phyloP scores from a whole-genome alignment of 2,888 invertebrate species.

The Drosophila siamana region DNA sequence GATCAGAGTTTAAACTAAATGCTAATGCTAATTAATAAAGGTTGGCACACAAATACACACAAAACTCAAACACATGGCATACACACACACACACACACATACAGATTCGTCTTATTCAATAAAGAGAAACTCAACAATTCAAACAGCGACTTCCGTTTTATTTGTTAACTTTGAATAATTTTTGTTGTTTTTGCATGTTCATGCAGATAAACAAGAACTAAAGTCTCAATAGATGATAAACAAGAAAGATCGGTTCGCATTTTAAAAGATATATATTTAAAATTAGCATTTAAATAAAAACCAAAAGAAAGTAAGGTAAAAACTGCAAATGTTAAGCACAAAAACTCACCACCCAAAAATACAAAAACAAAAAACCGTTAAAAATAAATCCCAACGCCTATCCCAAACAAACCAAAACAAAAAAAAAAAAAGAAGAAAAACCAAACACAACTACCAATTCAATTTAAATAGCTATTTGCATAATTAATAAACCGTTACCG shows the following conservation, averaged over 20 bases:
- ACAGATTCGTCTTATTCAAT: slow-evolving; percentile 59
- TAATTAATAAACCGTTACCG: slow-evolving; percentile 73
- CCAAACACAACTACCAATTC: slow-evolving; percentile 59
- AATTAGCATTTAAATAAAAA: slow-evolving; percentile 72
- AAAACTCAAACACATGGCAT: slow-evolving; percentile 20
- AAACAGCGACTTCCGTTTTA: slow-evolving; percentile 53
- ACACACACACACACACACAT: slow-evolving; percentile 26
- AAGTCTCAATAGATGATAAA: slow-evolving; percentile 56
- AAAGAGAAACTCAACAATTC: slow-evolving; percentile 64
- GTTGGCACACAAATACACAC: slow-evolving; percentile 56
- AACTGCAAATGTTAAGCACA: slow-evolving; percentile 72
- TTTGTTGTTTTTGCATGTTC: slow-evolving; percentile 44
- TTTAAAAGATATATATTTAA: slow-evolving; percentile 67
- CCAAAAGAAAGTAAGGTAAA: slow-evolving; percentile 59
- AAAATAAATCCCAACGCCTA: slow-evolving; percentile 53
- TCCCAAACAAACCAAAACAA: slow-evolving; percentile 39
- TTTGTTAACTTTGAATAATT: slow-evolving; percentile 16
- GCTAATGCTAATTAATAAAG: slow-evolving; percentile 59
- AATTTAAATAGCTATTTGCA: slow-evolving; percentile 78
- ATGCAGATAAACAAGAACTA: slow-evolving; percentile 49
- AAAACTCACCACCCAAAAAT: slow-evolving; percentile 51
- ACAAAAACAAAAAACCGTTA: slow-evolving; percentile 40
- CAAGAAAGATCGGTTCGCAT: slow-evolving; percentile 55
- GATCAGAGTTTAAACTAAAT: slow-evolving; percentile 73
- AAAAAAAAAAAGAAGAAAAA: slow-evolving; percentile 19